A percentile compares a stretch with the other conserved stretches of the same genome.
Evolutionary conservation across 2,113 vertebrate species (phyloP).

Genomic region (Sprattus sprattus): DNA sequence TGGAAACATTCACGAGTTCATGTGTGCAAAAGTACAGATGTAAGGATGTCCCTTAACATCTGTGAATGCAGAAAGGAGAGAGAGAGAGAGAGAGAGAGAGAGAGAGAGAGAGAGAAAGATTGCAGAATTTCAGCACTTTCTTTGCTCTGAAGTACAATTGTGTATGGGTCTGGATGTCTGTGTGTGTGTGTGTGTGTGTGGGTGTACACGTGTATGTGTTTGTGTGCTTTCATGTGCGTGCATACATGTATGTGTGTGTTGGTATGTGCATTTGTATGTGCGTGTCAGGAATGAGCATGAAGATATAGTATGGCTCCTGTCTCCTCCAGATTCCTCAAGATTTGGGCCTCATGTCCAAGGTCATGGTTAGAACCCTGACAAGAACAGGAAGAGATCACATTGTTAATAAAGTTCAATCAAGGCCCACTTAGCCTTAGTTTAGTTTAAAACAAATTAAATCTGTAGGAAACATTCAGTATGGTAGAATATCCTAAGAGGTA

Average conservation of each 20-base stretch:
- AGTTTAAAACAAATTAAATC: neutral
- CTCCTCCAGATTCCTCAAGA: constrained; percentile 70
- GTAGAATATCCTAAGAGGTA: neutral
- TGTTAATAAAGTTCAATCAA: neutral
- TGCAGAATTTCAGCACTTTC: too few relatives aligned
- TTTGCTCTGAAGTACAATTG: neutral
- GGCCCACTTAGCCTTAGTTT: neutral
- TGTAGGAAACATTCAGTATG: neutral
- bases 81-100: neutral
- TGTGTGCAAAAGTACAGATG: neutral
- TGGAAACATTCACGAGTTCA: constrained; percentile 7
- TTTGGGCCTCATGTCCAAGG: constrained; percentile 63
- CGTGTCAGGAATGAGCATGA: constrained; percentile 62
- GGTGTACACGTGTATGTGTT: neutral
- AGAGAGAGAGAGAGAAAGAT: neutral
- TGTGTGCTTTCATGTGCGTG: neutral
- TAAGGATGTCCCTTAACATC: neutral
- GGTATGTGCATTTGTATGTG: neutral
- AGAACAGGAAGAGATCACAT: neutral
- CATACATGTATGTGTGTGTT: neutral
- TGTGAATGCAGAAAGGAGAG: neutral
- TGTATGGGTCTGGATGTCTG: neutral
- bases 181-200: neutral
- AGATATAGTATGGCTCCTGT: constrained; percentile 64
- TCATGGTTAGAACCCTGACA: constrained; percentile 72